A percentile compares a stretch with the other conserved stretches of the same genome.
Evolutionary conservation across 2,113 vertebrate species (phyloP).

Genomic region (Antechinus flavipes): DNA sequence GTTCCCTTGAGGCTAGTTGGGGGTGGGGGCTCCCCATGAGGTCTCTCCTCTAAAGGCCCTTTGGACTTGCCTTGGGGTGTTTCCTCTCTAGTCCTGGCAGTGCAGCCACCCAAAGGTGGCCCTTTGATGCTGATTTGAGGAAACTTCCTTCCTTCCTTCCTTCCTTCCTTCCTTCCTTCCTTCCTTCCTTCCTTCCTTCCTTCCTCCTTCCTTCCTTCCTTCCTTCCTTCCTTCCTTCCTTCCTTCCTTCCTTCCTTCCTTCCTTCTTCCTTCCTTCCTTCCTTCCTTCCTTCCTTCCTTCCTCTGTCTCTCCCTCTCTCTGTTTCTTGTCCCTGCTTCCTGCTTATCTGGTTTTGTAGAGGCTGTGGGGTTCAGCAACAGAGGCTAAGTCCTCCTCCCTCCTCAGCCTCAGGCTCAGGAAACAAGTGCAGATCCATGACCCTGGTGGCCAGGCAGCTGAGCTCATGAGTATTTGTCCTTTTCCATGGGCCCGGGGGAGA

Average conservation of each 20-base stretch:
- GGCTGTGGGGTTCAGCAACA: not conserved
- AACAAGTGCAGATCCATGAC: not conserved
- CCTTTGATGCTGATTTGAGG: not conserved
- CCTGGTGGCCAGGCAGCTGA: not conserved
- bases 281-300: too few relatives aligned
- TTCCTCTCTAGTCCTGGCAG: not conserved
- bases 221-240: too few relatives aligned
- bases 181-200: too few relatives aligned
- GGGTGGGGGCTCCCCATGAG: constrained; percentile 81
- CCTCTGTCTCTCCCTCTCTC: too few relatives aligned
- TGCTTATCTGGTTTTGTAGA: not conserved
- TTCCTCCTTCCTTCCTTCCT: too few relatives aligned
- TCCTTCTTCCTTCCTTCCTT: too few relatives aligned
- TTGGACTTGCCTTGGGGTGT: not conserved
- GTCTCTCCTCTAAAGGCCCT: not conserved
- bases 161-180: too few relatives aligned
- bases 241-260: not conserved
- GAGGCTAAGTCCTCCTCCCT: not conserved
- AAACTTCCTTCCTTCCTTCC: not conserved
- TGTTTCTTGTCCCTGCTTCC: not conserved
- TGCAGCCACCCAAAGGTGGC: not conserved
- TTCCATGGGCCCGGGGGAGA: not conserved
- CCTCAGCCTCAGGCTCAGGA: not conserved
- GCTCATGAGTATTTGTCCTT: not conserved
- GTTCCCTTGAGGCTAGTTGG: constrained; percentile 86